Evolutionary conservation across 2,797 vertebrate species (phyloP), one percentile per base, ranked within the genome.

Genomic region (Brachyrhaphis roseni): DNA sequence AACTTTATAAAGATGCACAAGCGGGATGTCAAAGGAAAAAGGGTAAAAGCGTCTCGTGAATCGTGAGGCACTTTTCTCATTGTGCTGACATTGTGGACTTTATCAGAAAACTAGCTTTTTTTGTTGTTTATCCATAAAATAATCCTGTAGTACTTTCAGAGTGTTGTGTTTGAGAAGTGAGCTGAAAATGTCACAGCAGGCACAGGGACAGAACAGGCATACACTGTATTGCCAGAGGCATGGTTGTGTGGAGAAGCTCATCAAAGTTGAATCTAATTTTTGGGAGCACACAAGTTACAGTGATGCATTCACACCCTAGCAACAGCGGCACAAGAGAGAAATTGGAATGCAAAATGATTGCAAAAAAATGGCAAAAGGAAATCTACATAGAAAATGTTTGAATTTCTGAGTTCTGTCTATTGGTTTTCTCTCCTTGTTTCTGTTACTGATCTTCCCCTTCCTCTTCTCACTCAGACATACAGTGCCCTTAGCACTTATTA

Each of bases 251-350:
- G 73, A 75, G 82, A 84, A 59, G 31, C 76, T 90, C 83, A 82
- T 89, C 75, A 86, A 87, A 82, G 74, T 88, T 91, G 86, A 34
- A 90, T 86, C 81, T 80, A 53, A 89, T 86, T 90, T 88, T 70
- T 75, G 75, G 76, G 78, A 85, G 82, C 74, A 82, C 85, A 85
- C 86, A 80, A 73, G 49, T 47, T 74, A 71, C 64, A 78, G 53
- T 80, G 64, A 76, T 15, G 62, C 74, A 70, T 74, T 66, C 70
- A 78, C 64, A 85, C 76, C 76, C 45, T 74, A 64, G 76, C 77
- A 75, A 62, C 5, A 41, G 18, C 62, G 62, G 70, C 62, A 73
- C 74, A 77, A 46, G 70, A 34, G 18, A 78, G 57, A 68, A 53
- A 71, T 36, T 26, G n/a, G 34, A 74, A 78, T 89, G 46, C 85